Conservation (phyloP, 2,797 vertebrate species). For the Sebastes trivittatus region DNA sequence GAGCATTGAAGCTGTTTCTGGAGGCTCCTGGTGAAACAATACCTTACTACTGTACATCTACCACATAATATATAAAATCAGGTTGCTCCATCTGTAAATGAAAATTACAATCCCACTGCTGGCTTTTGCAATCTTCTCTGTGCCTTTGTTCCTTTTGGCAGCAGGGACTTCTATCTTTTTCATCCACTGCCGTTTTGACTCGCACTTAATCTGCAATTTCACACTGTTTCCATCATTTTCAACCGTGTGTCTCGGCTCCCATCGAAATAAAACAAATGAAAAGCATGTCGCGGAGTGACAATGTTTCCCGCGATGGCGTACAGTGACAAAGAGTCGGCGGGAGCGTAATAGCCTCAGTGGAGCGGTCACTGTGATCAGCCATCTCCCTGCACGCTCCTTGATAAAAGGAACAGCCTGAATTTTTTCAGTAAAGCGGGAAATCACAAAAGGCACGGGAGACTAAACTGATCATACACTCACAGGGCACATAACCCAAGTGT, state of each 20-base stretch:
- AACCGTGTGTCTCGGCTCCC: not conserved
- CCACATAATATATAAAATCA: not conserved
- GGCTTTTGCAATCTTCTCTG: not conserved
- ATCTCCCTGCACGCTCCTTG: constrained; percentile 37
- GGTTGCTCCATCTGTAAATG: not conserved
- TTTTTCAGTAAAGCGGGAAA: constrained; percentile 7
- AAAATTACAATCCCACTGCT: not conserved
- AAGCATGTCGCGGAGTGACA: constrained; percentile 4
- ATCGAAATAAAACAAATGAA: constrained; percentile 49
- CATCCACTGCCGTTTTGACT: constrained; percentile 29
- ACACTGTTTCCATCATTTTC: constrained; percentile 48
- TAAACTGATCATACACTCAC: constrained; percentile 3
- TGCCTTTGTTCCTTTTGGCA: constrained; percentile 34
- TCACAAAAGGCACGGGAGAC: not conserved
- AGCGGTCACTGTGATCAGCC: constrained; percentile 42
- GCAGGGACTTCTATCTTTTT: constrained; percentile 51
- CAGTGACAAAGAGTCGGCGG: constrained; percentile 1
- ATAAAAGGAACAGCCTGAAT: constrained; percentile 19
- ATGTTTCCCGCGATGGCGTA: constrained; percentile 12
- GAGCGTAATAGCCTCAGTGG: constrained; percentile 22
- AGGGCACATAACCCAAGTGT: not conserved
- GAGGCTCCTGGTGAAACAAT: not conserved
- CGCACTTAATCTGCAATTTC: constrained; percentile 37
- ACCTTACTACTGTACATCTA: not conserved
- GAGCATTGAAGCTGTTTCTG: not conserved